Conservation (phyloP, 2,113 vertebrate species). For the Lophotis ruficrista region DNA sequence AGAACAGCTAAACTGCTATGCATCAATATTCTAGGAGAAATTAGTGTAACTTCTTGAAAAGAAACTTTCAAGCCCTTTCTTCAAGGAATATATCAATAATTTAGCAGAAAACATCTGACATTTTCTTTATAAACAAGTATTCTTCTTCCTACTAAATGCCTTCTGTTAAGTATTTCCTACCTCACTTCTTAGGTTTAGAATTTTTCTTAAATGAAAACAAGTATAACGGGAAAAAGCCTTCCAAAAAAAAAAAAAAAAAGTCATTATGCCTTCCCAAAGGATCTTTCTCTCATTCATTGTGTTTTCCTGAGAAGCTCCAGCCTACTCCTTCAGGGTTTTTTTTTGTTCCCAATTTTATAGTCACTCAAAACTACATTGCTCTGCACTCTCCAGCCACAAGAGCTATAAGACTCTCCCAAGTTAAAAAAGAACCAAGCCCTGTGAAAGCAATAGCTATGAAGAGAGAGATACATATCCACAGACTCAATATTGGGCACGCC, state of each 20-base stretch:
- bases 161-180: neutral
- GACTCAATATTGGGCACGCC: neutral
- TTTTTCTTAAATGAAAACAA: neutral
- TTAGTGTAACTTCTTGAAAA: neutral
- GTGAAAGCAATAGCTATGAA: neutral
- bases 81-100: neutral
- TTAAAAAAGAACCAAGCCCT: neutral
- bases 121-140: neutral
- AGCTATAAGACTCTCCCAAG: neutral
- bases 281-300: neutral
- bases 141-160: neutral
- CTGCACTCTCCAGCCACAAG: neutral
- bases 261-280: neutral
- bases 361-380: neutral
- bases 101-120: neutral
- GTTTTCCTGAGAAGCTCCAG: neutral
- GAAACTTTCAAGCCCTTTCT: neutral
- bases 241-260: neutral
- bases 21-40: neutral
- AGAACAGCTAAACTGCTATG: neutral
- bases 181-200: neutral
- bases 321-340: neutral
- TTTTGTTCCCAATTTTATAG: neutral
- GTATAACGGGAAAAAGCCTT: neutral
- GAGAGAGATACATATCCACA: neutral